phyloP scores from a whole-genome alignment of 2,113 vertebrate species.

The Formicarius rufipectus region DNA sequence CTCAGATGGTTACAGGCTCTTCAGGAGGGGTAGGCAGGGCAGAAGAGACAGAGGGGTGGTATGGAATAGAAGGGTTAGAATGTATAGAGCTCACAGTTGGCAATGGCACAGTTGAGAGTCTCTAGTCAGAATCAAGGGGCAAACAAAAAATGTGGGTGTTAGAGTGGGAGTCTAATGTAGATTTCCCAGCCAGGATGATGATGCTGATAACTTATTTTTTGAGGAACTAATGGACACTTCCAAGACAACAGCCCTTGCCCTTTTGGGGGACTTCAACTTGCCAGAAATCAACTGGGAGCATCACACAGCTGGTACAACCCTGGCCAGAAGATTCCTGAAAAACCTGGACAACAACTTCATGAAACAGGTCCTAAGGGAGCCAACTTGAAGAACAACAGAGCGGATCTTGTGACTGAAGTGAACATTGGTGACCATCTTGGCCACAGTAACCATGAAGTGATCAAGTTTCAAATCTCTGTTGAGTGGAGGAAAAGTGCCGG shows the following conservation, averaged over 20 bases:
- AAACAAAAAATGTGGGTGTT: not conserved
- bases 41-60: fast-evolving
- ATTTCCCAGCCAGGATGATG: not conserved
- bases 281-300: not conserved
- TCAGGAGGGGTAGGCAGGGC: not conserved
- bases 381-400: not conserved
- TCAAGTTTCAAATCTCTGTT: not conserved
- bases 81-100: not conserved
- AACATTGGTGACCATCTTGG: not conserved
- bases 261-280: not conserved
- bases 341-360: not conserved
- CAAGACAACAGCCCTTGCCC: not conserved
- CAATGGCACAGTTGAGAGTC: not conserved
- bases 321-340: not conserved
- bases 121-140: too few species aligned
- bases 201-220: not conserved
- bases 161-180: not conserved
- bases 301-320: not conserved
- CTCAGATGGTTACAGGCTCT: not conserved
- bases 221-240: not conserved
- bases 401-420: fast-evolving
- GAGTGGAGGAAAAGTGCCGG: not conserved
- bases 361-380: not conserved
- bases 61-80: not conserved
- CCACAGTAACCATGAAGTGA: not conserved